Conservation (phyloP, 2,797 vertebrate genomes). For the Perdix hodgsoniae region DNA sequence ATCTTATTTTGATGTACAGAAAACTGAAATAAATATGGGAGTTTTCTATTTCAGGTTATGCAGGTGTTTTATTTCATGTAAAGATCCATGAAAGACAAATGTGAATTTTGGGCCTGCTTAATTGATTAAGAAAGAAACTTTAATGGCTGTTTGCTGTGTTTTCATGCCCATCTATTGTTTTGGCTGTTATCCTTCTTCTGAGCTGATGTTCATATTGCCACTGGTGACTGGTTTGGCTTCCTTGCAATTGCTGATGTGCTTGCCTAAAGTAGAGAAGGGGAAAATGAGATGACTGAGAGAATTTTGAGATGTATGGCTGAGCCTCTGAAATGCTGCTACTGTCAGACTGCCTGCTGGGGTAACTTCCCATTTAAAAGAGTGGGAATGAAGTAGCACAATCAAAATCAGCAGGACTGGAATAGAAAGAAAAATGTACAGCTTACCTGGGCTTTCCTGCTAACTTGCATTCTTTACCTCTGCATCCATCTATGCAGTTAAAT, state of each 20-base stretch:
- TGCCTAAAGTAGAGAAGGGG: background rate
- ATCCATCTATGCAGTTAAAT: background rate
- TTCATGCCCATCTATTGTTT: background rate
- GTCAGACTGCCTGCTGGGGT: background rate
- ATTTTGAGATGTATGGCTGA: background rate
- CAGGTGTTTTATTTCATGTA: background rate
- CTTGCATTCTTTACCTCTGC: background rate
- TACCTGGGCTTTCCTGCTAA: background rate
- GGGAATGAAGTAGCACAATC: background rate
- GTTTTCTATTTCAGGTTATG: accelerated
- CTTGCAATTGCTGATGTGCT: background rate
- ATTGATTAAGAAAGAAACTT: background rate
- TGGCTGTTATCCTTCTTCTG: background rate
- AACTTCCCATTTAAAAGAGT: background rate
- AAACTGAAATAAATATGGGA: background rate
- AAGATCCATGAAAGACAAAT: background rate
- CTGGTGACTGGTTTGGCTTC: background rate
- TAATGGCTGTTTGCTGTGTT: background rate
- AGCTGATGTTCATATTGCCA: background rate
- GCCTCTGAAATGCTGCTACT: background rate
- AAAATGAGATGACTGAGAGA: background rate
- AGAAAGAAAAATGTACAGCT: background rate
- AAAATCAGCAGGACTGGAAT: background rate
- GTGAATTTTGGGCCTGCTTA: background rate
- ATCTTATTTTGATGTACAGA: background rate